Percentiles rank a stretch among this genome's conserved stretches.
These are phyloP conservation scores for Hypselothyrea guttata DNA, from an alignment of 2,888 invertebrate species.

Conservation along the genomic window DNA sequence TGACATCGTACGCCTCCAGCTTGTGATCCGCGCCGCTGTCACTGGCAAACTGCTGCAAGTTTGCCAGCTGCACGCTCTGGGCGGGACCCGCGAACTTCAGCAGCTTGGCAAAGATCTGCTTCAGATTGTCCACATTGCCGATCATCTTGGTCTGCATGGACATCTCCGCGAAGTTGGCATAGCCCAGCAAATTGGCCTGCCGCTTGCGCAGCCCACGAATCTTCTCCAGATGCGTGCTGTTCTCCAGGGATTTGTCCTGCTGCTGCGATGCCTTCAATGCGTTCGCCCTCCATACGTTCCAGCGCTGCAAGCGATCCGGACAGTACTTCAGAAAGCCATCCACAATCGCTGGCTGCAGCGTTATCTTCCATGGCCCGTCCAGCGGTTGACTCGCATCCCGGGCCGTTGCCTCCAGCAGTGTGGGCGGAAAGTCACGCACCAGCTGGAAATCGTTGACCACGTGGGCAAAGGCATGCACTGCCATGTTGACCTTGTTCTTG, in stretches of 20 bases:
- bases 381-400: conserved; percentile 84
- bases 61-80: conserved; percentile 89
- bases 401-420: conserved; percentile 86
- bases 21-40: conserved; percentile 87
- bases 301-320: conserved; percentile 88
- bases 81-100: conserved; percentile 87
- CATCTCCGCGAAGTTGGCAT: conserved; percentile 90
- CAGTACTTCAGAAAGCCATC: conserved; percentile 92
- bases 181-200: conserved; percentile 91
- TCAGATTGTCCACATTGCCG: conserved; percentile 88
- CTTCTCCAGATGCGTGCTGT: conserved; percentile 89
- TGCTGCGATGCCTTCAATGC: conserved; percentile 87
- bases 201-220: conserved; percentile 87
- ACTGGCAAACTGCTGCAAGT: conserved; percentile 88
- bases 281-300: conserved; percentile 93
- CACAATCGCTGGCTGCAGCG: conserved; percentile 88
- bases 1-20: conserved; percentile 92
- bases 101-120: conserved; percentile 87
- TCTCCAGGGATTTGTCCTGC: conserved; percentile 86
- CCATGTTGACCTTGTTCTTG: conserved; percentile 86
- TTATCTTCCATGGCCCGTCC: conserved; percentile 92
- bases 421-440: conserved; percentile 89
- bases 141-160: conserved; percentile 98
- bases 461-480: conserved; percentile 87
- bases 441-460: conserved; percentile 86